Conservation (phyloP, 2,888 invertebrate genomes). For the Archips crataeganus region DNA sequence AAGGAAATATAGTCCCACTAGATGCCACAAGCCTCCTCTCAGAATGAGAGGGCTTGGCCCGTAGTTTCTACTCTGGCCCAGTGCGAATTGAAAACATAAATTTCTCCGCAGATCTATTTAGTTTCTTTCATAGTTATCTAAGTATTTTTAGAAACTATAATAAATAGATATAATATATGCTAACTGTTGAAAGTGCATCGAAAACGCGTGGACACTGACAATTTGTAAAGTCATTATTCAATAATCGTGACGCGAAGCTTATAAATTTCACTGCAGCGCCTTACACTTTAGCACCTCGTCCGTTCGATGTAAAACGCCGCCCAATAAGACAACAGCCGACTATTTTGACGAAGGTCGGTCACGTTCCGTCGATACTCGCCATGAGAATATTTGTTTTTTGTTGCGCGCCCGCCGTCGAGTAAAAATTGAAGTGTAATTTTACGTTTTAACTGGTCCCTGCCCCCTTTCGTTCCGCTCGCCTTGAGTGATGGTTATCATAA, state of each 20-base stretch:
- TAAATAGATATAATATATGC: background rate
- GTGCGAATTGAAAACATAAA: no score
- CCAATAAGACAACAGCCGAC: constrained; percentile 82
- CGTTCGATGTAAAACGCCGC: constrained; percentile 75
- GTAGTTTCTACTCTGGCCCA: no score
- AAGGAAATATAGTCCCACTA: no score
- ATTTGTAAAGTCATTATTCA: constrained; percentile 81
- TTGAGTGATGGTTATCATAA: constrained; percentile 86
- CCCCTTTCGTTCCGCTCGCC: constrained; percentile 85
- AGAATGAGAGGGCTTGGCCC: no score
- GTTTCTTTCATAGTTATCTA: no score
- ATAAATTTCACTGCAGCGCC: constrained; percentile 82
- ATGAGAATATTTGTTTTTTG: constrained; percentile 86
- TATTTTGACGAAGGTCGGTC: constrained; percentile 85
- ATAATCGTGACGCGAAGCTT: constrained; percentile 81
- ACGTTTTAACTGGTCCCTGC: constrained; percentile 84
- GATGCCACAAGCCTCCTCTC: no score
- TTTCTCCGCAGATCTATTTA: no score
- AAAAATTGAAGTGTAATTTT: constrained; percentile 85
- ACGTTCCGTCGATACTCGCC: constrained; percentile 84
- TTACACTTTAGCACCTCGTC: constrained; percentile 84
- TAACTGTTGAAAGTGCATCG: background rate
- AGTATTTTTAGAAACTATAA: no score
- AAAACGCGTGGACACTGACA: constrained; percentile 63
- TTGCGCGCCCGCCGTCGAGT: constrained; percentile 79